A percentile compares a stretch with the other conserved stretches of the same genome.
Conservation (phyloP, 2,888 invertebrate species). For the Andrena fulva region DNA sequence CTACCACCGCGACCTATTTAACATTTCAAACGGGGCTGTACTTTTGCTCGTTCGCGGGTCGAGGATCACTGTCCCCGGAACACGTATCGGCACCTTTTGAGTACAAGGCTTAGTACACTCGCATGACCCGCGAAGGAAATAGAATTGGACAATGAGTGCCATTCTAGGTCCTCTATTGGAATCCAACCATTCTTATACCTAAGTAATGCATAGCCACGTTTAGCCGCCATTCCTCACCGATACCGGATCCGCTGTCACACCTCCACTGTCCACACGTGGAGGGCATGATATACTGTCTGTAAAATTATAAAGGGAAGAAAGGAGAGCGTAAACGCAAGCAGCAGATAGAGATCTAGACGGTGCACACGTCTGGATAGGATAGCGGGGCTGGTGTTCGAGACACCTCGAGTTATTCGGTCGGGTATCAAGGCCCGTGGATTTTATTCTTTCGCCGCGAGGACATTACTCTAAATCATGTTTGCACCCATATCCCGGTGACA, state of each 20-base stretch:
- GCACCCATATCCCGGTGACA: slow-evolving; percentile 72
- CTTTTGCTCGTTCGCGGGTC: slow-evolving; percentile 5
- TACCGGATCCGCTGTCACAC: neutral
- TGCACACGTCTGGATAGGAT: neutral
- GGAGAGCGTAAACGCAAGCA: neutral
- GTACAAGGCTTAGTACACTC: too few species aligned
- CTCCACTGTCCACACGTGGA: neutral
- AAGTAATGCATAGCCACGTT: neutral
- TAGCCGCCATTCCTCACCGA: neutral
- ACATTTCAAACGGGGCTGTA: slow-evolving; percentile 34
- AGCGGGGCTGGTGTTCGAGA: slow-evolving; percentile 31
- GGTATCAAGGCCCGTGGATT: slow-evolving; percentile 68
- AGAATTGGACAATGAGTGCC: neutral
- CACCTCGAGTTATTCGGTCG: slow-evolving; percentile 75
- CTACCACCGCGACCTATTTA: slow-evolving; percentile 48
- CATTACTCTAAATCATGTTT: slow-evolving; percentile 80
- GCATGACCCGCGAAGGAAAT: neutral
- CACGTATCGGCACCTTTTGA: too few species aligned
- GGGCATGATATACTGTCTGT: neutral
- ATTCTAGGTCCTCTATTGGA: neutral
- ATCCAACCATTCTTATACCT: neutral
- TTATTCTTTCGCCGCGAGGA: slow-evolving; percentile 71
- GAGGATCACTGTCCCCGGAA: neutral
- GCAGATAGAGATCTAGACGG: neutral
- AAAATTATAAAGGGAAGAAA: neutral